These are phyloP conservation scores for Trichacis sp. DNA, from an alignment of 2,888 invertebrate species.

Conservation along the genomic window DNA sequence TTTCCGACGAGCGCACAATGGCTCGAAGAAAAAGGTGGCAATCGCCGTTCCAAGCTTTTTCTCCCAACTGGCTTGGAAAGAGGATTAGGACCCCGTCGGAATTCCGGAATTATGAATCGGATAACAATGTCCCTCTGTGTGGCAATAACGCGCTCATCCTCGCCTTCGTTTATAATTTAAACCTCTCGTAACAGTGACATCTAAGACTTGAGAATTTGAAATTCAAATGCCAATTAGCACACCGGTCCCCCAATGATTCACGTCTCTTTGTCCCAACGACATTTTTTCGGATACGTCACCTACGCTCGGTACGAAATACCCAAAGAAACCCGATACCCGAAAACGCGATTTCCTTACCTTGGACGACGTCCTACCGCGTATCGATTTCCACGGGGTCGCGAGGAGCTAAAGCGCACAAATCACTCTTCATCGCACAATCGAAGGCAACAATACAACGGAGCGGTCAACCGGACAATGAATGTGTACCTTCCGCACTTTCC, in stretches of 20 bases:
- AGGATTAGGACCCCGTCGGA: not conserved
- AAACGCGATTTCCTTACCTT: slow-evolving; percentile 26
- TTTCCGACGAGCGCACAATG: not conserved
- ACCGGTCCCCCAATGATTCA: not conserved
- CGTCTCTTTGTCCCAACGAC: not conserved
- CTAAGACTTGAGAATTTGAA: not conserved
- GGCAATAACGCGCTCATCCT: not conserved
- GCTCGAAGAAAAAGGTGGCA: too few species aligned
- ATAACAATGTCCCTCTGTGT: not conserved
- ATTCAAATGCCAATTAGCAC: not conserved
- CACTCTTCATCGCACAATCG: slow-evolving; percentile 58
- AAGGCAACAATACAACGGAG: slow-evolving; percentile 12
- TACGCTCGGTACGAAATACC: too few species aligned
- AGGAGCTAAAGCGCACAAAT: slow-evolving; percentile 53
- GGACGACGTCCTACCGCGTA: slow-evolving; percentile 45
- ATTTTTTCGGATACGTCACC: too few species aligned
- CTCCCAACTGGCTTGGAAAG: too few species aligned
- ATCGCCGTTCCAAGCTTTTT: too few species aligned
- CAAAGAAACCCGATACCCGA: too few species aligned
- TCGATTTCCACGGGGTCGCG: slow-evolving; percentile 51
- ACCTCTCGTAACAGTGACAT: not conserved
- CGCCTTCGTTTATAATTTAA: not conserved
- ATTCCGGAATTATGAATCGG: slow-evolving; percentile 2
- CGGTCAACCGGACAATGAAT: slow-evolving; percentile 15
- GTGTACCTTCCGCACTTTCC: slow-evolving; percentile 40